Conservation (phyloP, 2,888 invertebrate genomes). For the Metallyticus violacea region DNA sequence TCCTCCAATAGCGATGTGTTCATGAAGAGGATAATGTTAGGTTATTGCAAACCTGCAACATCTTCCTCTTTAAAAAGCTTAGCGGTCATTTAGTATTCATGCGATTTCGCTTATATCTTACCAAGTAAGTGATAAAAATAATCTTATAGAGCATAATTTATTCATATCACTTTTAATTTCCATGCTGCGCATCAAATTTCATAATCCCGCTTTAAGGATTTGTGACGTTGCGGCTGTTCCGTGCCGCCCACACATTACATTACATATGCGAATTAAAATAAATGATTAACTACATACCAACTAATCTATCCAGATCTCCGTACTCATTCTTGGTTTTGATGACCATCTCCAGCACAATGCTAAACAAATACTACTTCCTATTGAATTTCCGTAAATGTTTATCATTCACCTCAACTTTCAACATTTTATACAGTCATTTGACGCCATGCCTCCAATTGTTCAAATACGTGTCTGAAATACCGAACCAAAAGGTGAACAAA, state of each 20-base stretch:
- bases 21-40: not conserved
- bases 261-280: not conserved
- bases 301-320: constrained; percentile 28
- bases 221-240: not conserved
- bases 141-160: not conserved
- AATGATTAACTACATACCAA: constrained; percentile 19
- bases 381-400: not conserved
- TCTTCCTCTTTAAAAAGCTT: not conserved
- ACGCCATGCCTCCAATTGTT: not conserved
- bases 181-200: not conserved
- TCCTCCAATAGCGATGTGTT: no score
- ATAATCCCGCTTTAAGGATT: not conserved
- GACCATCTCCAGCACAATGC: constrained; percentile 24
- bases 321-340: constrained; percentile 26
- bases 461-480: not conserved
- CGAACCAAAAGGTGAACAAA: not conserved
- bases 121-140: not conserved
- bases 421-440: not conserved
- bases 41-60: not conserved
- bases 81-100: not conserved
- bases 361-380: not conserved
- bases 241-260: not conserved
- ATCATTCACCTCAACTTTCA: not conserved
- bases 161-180: not conserved
- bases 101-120: not conserved